Evolutionary conservation across 2,797 vertebrate genomes (phyloP).

Genomic region (Muscicapa comitata): DNA sequence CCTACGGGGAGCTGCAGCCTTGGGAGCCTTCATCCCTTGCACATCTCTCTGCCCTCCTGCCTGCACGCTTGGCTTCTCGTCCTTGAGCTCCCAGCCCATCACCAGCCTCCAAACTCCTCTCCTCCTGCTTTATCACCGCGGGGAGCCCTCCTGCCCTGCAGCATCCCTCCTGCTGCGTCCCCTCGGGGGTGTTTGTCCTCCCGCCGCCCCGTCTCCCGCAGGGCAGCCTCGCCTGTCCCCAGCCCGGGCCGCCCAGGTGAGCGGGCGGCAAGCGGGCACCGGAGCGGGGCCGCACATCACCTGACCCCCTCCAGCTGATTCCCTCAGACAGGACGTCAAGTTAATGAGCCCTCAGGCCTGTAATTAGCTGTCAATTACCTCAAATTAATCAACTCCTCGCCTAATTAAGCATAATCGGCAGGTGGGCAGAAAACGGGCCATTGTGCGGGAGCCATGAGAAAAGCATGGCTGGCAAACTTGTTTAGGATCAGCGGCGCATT

Average conservation of each 20-base stretch:
- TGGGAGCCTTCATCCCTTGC: background rate
- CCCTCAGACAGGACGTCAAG: slow-evolving; percentile 88
- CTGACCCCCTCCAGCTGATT: slow-evolving; percentile 84
- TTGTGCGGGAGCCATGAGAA: slow-evolving; percentile 92
- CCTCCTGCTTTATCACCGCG: background rate
- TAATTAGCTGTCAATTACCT: slow-evolving; percentile 99
- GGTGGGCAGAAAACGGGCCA: slow-evolving; percentile 90
- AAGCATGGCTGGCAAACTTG: slow-evolving; percentile 86
- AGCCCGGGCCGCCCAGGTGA: slow-evolving; percentile 27
- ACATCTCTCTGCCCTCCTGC: background rate
- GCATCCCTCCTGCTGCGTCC: rapidly evolving
- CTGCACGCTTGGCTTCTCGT: background rate
- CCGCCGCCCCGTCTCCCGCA: background rate
- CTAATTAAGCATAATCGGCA: slow-evolving; percentile 97
- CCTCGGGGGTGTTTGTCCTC: background rate
- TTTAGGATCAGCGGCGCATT: slow-evolving; percentile 79
- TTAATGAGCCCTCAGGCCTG: slow-evolving; percentile 87
- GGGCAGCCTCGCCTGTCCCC: background rate
- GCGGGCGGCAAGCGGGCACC: background rate
- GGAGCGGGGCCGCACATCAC: slow-evolving; percentile 62
- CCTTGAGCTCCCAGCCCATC: background rate
- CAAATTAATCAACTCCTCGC: slow-evolving; percentile 99
- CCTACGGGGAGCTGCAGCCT: background rate
- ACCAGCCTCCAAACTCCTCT: background rate
- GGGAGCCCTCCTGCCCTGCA: background rate